Base-by-base conservation (phyloP, 2,888 invertebrate genomes). In the Alloplasta piceator region DNA sequence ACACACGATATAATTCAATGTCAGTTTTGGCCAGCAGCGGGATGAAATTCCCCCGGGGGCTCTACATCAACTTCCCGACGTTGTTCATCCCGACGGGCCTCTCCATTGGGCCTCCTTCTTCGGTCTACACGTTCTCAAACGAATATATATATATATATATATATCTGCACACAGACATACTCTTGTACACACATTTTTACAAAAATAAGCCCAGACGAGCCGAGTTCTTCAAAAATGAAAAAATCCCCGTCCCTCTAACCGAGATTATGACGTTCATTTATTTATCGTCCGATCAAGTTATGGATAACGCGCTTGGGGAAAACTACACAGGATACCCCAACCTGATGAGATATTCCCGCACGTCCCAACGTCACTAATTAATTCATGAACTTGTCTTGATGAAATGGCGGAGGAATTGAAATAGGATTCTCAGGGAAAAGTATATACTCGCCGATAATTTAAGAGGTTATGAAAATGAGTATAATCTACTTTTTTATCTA, bases 241-340 rank as follows among this genome's bases (percentile, higher is more conserved):
- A 85, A 83, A 82, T 83, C 71, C 61, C 56, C 67, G 60, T 75
- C 66, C 82, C 79, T 73, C 83, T 85, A 75, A 83, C 86, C 73
- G 85, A 87, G 88, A 90, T 89, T 89, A 88, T 85, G 86, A 86
- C 83, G 82, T 87, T 89, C 86, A 87, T 88, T 89, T 89, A 90
- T 91, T 90, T 89, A 90, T 90, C 86, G 83, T 82, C 64, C 84
- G 84, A 86, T 86, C 83, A 83, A 83, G 86, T 87, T 89, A 87
- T 86, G 85, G 86, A 90, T 86, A 87, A 86, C 84, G 87, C 88
- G 79, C 86, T 39, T 61, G 85, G 89, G 88, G 87, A 87, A 41
- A 66, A 66, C 73, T 10, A 26, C 36, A 26, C 26, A 60, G 10
- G 38, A 26, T 3, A 7, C n/a, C 36, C 75, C 75, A 39, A 46